Evolutionary conservation across 2,888 invertebrate genomes (phyloP).

Genomic region (Tholera decimalis): DNA sequence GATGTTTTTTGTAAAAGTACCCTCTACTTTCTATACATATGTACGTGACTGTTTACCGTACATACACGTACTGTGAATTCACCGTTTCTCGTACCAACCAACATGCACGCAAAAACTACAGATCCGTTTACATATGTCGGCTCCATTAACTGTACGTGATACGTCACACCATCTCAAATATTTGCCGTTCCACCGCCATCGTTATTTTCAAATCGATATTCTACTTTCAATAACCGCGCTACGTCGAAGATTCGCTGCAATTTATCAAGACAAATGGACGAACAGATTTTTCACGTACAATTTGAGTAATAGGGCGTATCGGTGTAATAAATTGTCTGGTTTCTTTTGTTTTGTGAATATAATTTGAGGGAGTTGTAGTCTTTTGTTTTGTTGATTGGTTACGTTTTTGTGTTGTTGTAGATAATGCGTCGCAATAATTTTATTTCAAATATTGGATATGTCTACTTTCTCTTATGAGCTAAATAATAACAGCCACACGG

Average conservation of each 20-base stretch:
- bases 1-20: background rate
- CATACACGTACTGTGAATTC: constrained; percentile 3
- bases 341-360: constrained; percentile 40
- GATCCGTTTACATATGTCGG: constrained; percentile 26
- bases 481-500: too few relatives aligned
- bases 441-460: too few relatives aligned
- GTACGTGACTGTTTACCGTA: constrained; percentile 3
- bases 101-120: constrained; percentile 33
- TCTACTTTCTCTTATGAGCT: too few relatives aligned
- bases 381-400: constrained; percentile 29
- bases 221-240: constrained; percentile 21
- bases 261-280: constrained; percentile 72
- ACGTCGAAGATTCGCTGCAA: constrained; percentile 63
- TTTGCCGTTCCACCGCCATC: constrained; percentile 36
- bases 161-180: constrained; percentile 46
- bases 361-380: constrained; percentile 10
- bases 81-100: constrained; percentile 16
- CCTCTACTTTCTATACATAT: background rate
- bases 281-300: constrained; percentile 62
- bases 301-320: constrained; percentile 40
- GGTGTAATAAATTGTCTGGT: constrained; percentile 44
- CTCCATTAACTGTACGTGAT: constrained; percentile 36
- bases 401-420: background rate
- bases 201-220: constrained; percentile 30
- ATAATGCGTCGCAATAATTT: background rate